phyloP scores from a whole-genome alignment of 1,140 invertebrate genomes.

The Drosophila pandora region DNA sequence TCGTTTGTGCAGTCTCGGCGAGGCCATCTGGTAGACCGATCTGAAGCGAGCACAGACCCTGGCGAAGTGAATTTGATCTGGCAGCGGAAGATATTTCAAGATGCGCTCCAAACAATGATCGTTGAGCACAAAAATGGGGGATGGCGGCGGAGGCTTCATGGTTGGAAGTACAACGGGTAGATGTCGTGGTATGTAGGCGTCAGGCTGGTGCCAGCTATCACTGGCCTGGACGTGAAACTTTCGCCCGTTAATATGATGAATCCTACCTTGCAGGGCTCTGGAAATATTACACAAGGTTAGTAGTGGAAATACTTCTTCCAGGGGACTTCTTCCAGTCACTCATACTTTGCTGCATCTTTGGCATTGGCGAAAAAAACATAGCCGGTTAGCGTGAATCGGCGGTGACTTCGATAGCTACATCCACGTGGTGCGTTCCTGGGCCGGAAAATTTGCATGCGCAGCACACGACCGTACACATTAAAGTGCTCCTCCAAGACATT shows the following conservation, averaged over 20 bases:
- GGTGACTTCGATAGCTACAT: not conserved
- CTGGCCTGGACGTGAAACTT: constrained; percentile 42
- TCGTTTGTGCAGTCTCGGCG: constrained; percentile 23
- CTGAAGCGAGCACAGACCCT: constrained; percentile 53
- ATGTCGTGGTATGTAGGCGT: constrained; percentile 12
- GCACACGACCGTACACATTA: constrained; percentile 38
- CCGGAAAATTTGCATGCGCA: constrained; percentile 17
- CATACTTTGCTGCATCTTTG: constrained; percentile 56
- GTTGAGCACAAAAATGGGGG: constrained; percentile 35
- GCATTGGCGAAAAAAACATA: constrained; percentile 41
- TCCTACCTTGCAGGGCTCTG: constrained; percentile 22
- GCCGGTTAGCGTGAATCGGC: constrained; percentile 11
- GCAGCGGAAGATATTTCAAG: not conserved
- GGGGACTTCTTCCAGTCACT: not conserved
- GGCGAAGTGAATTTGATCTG: constrained; percentile 56
- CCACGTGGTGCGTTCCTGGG: not conserved
- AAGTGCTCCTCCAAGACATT: constrained; percentile 26
- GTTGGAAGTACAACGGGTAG: not conserved
- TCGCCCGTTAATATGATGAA: constrained; percentile 26
- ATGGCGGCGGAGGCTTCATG: not conserved
- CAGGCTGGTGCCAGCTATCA: constrained; percentile 70
- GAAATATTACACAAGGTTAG: not conserved
- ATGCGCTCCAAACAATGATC: constrained; percentile 50
- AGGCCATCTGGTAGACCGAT: constrained; percentile 25
- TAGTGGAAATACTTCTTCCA: not conserved